Conservation (phyloP, 2,797 vertebrate species). For the Numenius phaeopus region DNA sequence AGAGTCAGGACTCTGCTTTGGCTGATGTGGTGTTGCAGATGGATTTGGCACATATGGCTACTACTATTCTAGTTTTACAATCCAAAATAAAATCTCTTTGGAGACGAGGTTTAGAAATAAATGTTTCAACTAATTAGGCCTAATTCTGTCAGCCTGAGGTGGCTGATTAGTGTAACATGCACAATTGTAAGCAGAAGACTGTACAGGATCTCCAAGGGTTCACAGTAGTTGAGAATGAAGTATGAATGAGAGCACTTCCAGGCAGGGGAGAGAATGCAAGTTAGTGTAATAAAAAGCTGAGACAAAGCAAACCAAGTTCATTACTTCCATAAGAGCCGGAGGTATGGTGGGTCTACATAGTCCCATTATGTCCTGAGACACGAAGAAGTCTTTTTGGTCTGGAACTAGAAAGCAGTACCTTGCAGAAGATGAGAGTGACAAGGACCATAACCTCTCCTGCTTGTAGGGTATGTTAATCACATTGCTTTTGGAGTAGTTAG, state of each 20-base stretch:
- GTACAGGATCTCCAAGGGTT: not conserved
- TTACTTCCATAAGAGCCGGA: not conserved
- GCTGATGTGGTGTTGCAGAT: not conserved
- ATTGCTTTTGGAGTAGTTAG: not conserved
- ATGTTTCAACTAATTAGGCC: conserved; percentile 47
- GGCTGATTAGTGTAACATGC: conserved; percentile 25
- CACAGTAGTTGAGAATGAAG: conserved; percentile 1
- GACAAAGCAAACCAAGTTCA: not conserved
- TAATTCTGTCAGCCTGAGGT: conserved; percentile 51
- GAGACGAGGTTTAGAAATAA: conserved; percentile 40
- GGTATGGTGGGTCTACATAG: not conserved
- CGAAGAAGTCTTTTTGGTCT: not conserved
- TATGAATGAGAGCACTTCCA: not conserved
- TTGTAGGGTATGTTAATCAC: not conserved
- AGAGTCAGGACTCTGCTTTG: not conserved
- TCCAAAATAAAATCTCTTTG: conserved; percentile 44
- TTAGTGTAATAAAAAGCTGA: not conserved
- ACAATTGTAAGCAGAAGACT: conserved; percentile 4
- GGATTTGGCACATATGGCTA: not conserved
- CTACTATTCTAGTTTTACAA: not conserved
- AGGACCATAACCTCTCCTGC: not conserved
- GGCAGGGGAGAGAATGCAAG: not conserved
- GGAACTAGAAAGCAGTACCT: not conserved
- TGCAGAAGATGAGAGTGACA: not conserved
- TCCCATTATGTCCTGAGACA: not conserved